Evolutionary conservation across 1,140 invertebrate species (phyloP).

Genomic region (Drosophila pectinifera): DNA sequence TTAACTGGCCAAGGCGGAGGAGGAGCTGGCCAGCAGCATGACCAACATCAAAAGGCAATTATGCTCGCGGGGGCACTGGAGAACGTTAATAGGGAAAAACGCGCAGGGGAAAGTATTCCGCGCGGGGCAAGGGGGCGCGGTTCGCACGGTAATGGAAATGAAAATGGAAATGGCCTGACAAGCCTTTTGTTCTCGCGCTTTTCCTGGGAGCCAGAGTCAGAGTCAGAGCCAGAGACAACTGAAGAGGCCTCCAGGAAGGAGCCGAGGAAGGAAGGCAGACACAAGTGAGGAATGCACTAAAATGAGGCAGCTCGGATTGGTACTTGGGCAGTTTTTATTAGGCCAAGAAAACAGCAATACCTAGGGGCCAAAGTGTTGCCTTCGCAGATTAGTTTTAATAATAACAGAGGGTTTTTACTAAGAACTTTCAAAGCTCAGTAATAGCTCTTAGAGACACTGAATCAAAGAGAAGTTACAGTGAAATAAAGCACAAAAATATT

Average conservation of each 20-base stretch:
- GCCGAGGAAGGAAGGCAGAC: constrained; percentile 15
- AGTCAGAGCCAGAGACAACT: constrained; percentile 23
- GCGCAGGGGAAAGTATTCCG: constrained; percentile 20
- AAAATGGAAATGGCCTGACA: constrained; percentile 70
- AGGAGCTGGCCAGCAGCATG: constrained; percentile 26
- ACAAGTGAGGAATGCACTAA: constrained; percentile 4
- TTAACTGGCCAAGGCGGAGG: constrained; percentile 51
- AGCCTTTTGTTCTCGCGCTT: constrained; percentile 53
- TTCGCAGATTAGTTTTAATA: neutral
- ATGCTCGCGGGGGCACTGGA: constrained; percentile 35
- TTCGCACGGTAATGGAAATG: constrained; percentile 78
- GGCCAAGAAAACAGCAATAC: neutral
- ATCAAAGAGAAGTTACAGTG: no score
- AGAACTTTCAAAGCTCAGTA: no score
- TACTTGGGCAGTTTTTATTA: neutral
- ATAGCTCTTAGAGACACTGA: no score
- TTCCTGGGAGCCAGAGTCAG: constrained; percentile 16
- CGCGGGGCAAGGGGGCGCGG: constrained; percentile 9
- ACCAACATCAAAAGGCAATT: constrained; percentile 77
- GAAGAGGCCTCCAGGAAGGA: constrained; percentile 14
- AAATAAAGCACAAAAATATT: no score
- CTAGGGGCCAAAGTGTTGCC: neutral
- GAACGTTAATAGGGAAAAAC: constrained; percentile 61
- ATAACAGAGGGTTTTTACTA: no score
- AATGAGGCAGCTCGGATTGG: neutral